Evolutionary conservation across 2,888 invertebrate species (phyloP).

Genomic region (Chrysolina oricalcia): DNA sequence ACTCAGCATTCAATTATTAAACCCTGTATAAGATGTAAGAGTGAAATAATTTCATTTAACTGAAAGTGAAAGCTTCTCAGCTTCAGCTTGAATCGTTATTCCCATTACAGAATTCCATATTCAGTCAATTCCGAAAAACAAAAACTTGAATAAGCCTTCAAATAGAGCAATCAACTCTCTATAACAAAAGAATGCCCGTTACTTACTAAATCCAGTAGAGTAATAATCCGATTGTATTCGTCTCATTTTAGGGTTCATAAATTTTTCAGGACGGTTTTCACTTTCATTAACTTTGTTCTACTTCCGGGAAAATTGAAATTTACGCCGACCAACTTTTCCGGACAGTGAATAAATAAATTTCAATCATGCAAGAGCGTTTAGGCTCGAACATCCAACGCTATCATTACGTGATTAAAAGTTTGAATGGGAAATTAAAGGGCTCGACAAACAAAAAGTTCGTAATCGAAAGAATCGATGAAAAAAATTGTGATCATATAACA

Average conservation of each 20-base stretch:
- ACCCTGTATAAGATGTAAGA: too few relatives aligned
- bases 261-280: slow-evolving; percentile 19
- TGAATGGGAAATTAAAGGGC: background rate
- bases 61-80: too few relatives aligned
- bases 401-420: background rate
- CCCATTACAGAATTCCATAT: too few relatives aligned
- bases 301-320: slow-evolving; percentile 26
- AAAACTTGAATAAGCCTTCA: background rate
- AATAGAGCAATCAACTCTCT: background rate
- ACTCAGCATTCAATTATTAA: too few relatives aligned
- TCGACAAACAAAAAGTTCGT: too few relatives aligned
- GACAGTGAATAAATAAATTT: background rate
- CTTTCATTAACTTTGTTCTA: slow-evolving; percentile 26
- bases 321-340: background rate
- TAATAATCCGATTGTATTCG: slow-evolving; percentile 14
- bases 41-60: too few relatives aligned
- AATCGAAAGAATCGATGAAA: too few relatives aligned
- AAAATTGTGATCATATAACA: too few relatives aligned
- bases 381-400: background rate
- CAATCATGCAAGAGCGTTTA: background rate
- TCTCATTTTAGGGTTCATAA: slow-evolving; percentile 24
- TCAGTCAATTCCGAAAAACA: too few relatives aligned
- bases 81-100: too few relatives aligned
- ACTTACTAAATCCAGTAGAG: slow-evolving; percentile 15
- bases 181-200: background rate